Evolutionary conservation across 2,797 vertebrate genomes (phyloP).

Genomic region (Thamnophis elegans): DNA sequence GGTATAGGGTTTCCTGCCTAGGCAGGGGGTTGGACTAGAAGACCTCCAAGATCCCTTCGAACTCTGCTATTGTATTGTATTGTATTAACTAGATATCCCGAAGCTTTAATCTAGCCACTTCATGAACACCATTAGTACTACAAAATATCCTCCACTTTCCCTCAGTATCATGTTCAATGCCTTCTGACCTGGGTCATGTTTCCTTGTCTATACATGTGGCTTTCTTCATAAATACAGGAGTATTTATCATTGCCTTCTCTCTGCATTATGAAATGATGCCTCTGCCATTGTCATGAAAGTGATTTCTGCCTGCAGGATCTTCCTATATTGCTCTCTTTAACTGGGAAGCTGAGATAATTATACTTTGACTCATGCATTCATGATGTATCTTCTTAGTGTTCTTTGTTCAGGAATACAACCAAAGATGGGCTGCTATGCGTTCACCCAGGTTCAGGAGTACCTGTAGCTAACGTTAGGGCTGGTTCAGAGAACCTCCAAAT

Average conservation of each 20-base stretch:
- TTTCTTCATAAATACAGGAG: not conserved
- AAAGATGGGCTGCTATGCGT: too few species aligned
- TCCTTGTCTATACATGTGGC: not conserved
- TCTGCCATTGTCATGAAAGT: not conserved
- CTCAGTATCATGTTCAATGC: not conserved
- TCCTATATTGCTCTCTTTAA: not conserved
- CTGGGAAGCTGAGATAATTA: not conserved
- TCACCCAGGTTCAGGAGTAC: too few species aligned
- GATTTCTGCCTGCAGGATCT: not conserved
- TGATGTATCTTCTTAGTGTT: not conserved
- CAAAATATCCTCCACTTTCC: not conserved
- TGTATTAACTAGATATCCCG: not conserved
- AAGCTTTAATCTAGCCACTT: not conserved
- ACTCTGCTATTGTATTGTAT: too few species aligned
- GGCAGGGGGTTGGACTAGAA: too few species aligned
- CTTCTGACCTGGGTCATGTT: not conserved
- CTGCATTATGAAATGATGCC: not conserved
- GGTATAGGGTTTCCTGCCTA: too few species aligned
- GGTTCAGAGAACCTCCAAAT: too few species aligned
- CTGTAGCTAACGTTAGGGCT: too few species aligned
- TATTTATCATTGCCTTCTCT: not conserved
- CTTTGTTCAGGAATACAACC: not conserved
- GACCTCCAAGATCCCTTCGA: too few species aligned
- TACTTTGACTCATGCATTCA: not conserved
- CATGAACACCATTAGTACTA: not conserved